Percentiles rank a stretch among this genome's conserved stretches.
phyloP scores from a whole-genome alignment of 1,140 invertebrate species.

The Chelonus insularis region DNA sequence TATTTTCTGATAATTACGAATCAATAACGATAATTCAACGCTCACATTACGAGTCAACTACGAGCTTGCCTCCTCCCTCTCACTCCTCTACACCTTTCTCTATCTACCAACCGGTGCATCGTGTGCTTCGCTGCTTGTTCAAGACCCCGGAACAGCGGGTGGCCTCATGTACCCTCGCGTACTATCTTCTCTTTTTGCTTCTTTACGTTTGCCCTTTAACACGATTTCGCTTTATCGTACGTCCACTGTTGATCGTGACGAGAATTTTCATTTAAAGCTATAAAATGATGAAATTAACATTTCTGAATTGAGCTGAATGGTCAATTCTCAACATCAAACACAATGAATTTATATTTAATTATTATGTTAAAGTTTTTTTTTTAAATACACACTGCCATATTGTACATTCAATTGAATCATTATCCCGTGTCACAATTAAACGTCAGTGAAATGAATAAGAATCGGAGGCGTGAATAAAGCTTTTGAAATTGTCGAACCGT shows the following conservation, averaged over 20 bases:
- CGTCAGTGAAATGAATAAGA: too few relatives aligned
- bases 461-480: too few relatives aligned
- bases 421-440: too few relatives aligned
- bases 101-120: neutral
- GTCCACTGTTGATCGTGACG: neutral
- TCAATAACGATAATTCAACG: constrained; percentile 52
- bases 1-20: constrained; percentile 56
- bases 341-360: too few relatives aligned
- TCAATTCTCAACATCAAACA: too few relatives aligned
- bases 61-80: constrained; percentile 8
- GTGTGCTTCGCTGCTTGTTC: neutral
- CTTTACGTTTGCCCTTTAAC: constrained; percentile 19
- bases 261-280: constrained; percentile 1
- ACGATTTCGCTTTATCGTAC: constrained; percentile 11
- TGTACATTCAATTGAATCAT: too few relatives aligned
- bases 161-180: constrained; percentile 21
- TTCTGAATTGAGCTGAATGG: too few relatives aligned
- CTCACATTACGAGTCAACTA: constrained; percentile 29
- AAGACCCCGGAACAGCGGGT: constrained; percentile 9
- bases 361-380: too few relatives aligned
- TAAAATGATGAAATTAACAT: neutral
- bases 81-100: neutral
- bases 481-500: too few relatives aligned
- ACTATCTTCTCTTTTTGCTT: neutral
- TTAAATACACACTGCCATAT: too few relatives aligned